phyloP scores from a whole-genome alignment of 2,797 vertebrate genomes.

The Rhabdomys pumilio region DNA sequence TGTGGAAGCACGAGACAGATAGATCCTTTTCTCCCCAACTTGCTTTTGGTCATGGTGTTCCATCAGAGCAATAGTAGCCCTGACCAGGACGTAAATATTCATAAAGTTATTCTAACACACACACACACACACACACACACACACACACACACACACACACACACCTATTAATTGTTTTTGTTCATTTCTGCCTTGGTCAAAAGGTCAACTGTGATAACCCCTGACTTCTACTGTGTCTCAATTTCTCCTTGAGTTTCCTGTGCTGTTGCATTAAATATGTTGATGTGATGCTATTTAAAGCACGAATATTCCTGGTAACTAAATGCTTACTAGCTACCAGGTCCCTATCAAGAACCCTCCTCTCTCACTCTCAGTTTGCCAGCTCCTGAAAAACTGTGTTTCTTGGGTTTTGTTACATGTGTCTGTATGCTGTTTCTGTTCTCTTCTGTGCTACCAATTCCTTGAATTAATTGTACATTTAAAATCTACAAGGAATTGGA shows the following conservation, averaged over 20 bases:
- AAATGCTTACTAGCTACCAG: not conserved
- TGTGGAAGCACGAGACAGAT: not conserved
- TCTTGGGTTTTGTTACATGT: not conserved
- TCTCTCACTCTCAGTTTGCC: not conserved
- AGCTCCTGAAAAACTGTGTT: not conserved
- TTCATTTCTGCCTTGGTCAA: not conserved
- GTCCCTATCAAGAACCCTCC: not conserved
- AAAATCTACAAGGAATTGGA: slow-evolving; percentile 60
- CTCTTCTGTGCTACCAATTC: not conserved
- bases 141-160: not conserved
- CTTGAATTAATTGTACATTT: slow-evolving; percentile 46
- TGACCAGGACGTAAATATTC: not conserved
- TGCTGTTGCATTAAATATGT: not conserved
- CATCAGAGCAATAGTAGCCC: not conserved
- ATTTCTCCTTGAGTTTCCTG: not conserved
- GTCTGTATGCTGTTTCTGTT: not conserved
- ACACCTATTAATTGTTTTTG: slow-evolving; percentile 5
- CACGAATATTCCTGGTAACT: not conserved
- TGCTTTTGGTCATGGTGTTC: not conserved
- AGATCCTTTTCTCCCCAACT: not conserved
- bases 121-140: not conserved
- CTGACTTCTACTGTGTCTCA: not conserved
- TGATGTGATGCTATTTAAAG: not conserved
- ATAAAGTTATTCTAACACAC: not conserved
- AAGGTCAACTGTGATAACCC: not conserved